Evolutionary conservation across 1,140 invertebrate genomes (phyloP).

Genomic region (Drosophila nigromelanica): DNA sequence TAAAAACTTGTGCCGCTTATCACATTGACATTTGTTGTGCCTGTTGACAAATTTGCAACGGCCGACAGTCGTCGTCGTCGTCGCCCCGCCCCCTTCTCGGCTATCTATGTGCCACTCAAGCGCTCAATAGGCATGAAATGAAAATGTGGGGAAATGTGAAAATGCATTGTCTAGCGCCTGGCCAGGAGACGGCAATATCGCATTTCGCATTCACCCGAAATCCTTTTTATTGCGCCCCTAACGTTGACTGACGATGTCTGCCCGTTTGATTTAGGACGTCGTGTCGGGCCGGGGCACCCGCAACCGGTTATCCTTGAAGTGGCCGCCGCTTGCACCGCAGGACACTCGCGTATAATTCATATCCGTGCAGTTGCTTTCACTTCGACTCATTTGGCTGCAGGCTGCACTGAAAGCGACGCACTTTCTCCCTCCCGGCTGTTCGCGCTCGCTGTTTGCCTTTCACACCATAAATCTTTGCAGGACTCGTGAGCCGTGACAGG

Average conservation of each 20-base stretch:
- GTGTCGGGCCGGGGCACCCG: not conserved
- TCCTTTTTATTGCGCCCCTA: conserved; percentile 42
- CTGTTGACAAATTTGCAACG: conserved; percentile 73
- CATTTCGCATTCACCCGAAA: conserved; percentile 3
- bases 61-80: conserved; percentile 10
- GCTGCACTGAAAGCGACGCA: conserved; percentile 32
- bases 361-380: conserved; percentile 53
- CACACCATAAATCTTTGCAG: conserved; percentile 67
- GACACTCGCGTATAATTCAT: conserved; percentile 65
- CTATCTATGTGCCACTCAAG: not conserved
- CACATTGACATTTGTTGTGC: conserved; percentile 65
- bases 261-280: conserved; percentile 32
- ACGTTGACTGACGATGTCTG: conserved; percentile 35
- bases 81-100: not conserved
- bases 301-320: conserved; percentile 64
- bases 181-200: not conserved
- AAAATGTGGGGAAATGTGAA: conserved; percentile 48
- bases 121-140: conserved; percentile 67
- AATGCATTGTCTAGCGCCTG: conserved; percentile 15
- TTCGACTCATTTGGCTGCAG: conserved; percentile 26
- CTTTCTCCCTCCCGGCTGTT: conserved; percentile 39
- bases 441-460: conserved; percentile 54
- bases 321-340: conserved; percentile 49
- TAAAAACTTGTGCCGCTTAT: conserved; percentile 74
- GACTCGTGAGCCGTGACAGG: conserved; percentile 50